Base-by-base conservation (phyloP, 2,113 vertebrate species). In the Clupea harengus region DNA sequence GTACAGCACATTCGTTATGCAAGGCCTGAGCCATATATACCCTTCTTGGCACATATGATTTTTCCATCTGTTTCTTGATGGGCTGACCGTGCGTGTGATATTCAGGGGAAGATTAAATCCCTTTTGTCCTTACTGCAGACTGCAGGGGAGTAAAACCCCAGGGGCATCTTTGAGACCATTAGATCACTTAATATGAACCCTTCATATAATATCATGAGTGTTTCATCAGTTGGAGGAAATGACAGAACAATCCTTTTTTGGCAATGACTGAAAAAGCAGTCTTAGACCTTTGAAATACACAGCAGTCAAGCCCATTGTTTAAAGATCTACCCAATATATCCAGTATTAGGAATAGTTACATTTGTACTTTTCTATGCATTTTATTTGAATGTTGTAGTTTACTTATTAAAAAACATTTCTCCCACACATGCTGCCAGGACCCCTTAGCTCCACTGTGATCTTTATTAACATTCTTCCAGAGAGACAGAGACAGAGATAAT, bases 11-110 rank as follows among this genome's bases (percentile, higher is more conserved):
- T 50, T 64, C 46, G 85, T 83, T 85, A 83, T 84, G 83, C 81
- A 54, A 52, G 84, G 82, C 88, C 80, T 81, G 81, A 89, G 86
- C 86, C 88, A 85, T 92, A 92, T 92, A 89, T 90, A 92, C 85
- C 85, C 82, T 22, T 5, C 18, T 13, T 88, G 87, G 90, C 85
- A 91, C 81, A 60, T 84, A 81, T 54, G 60, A 44, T 57, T 57
- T 80, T 88, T 90, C 87, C 17, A 57, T 89, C 44, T 85, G 60
- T 32, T 54, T 88, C 82, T 86, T 2, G 57, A 84, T 83, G 75
- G 46, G 86, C 88, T 89, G n/a, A 28, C 25, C 44, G 57, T 32
- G 82, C 81, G 81, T 83, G 86, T 81, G 90, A 44, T 85, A 45
- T 18, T 54, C 25, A 10, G 64, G n/a, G 25, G 28, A 11, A 15